Percentiles rank a stretch among this genome's conserved stretches.
phyloP scores from a whole-genome alignment of 1,140 invertebrate genomes.

The Drosophila yakuba region DNA sequence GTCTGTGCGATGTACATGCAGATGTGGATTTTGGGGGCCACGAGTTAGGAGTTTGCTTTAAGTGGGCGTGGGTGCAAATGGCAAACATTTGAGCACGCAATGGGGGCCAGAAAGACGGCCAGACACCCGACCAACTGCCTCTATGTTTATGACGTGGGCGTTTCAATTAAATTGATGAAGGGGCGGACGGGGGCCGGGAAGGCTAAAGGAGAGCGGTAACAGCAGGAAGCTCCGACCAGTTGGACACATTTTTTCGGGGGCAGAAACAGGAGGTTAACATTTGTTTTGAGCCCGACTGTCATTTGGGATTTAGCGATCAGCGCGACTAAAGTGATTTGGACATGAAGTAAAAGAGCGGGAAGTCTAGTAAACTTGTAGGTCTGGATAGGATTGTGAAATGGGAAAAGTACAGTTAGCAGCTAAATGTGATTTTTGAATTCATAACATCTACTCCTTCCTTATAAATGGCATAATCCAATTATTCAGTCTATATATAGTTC shows the following conservation, averaged over 20 bases:
- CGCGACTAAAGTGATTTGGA: conserved; percentile 27
- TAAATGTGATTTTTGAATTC: neutral
- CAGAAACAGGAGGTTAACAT: conserved; percentile 25
- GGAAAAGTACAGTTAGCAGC: neutral
- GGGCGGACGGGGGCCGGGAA: neutral
- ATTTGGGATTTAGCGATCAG: conserved; percentile 43
- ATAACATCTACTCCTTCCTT: too few relatives aligned
- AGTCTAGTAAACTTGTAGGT: conserved; percentile 1
- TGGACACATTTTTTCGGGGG: conserved; percentile 35
- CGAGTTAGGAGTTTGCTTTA: conserved; percentile 52
- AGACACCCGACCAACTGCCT: conserved; percentile 55
- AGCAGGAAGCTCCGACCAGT: conserved; percentile 69
- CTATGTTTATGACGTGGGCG: conserved; percentile 77
- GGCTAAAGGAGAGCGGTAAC: conserved; percentile 22
- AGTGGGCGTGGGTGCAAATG: conserved; percentile 78
- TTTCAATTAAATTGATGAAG: conserved; percentile 77
- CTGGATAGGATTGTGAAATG: neutral
- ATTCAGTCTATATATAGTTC: too few relatives aligned
- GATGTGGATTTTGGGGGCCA: conserved; percentile 28
- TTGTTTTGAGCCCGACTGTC: conserved; percentile 71
- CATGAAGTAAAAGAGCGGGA: conserved; percentile 5
- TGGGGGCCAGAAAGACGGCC: conserved; percentile 44
- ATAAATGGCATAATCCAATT: too few relatives aligned
- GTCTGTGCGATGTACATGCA: conserved; percentile 17
- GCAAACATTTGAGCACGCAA: conserved; percentile 81